Percentiles rank a stretch among this genome's conserved stretches.
phyloP scores from a whole-genome alignment of 2,113 vertebrate species.

The Aplodontia rufa region DNA sequence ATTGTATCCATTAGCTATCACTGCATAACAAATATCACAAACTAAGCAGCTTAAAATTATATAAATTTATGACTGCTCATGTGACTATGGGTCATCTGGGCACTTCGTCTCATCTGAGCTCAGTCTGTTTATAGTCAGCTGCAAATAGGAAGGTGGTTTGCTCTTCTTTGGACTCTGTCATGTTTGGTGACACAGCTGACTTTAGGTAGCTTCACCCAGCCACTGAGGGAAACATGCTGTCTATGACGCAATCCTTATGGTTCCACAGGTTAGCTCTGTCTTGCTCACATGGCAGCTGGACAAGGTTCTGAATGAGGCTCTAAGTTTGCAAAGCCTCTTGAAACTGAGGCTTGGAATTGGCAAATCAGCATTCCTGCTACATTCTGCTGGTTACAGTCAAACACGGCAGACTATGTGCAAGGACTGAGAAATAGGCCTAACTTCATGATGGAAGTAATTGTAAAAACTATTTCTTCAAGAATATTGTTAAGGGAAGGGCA shows the following conservation, averaged over 20 bases:
- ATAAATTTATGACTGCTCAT: neutral
- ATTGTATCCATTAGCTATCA: neutral
- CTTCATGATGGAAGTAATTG: neutral
- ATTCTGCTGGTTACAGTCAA: neutral
- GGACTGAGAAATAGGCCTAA: neutral
- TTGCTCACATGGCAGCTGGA: neutral
- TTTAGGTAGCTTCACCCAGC: neutral
- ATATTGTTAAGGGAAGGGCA: neutral
- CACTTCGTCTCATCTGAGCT: neutral
- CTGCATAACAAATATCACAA: neutral
- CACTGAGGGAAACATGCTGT: neutral
- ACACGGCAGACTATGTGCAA: neutral
- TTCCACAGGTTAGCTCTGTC: neutral
- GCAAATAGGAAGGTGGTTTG: accelerated
- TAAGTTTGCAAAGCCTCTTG: neutral
- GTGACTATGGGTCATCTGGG: neutral
- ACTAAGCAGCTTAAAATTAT: neutral
- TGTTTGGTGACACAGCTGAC: neutral
- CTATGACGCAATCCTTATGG: neutral
- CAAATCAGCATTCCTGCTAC: neutral
- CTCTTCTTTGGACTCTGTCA: neutral
- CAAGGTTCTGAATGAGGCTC: neutral
- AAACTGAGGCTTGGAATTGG: neutral
- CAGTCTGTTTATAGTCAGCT: neutral
- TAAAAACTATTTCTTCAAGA: neutral